phyloP scores from a whole-genome alignment of 1,140 invertebrate genomes.

The Brachionus asplanchnoidis region DNA sequence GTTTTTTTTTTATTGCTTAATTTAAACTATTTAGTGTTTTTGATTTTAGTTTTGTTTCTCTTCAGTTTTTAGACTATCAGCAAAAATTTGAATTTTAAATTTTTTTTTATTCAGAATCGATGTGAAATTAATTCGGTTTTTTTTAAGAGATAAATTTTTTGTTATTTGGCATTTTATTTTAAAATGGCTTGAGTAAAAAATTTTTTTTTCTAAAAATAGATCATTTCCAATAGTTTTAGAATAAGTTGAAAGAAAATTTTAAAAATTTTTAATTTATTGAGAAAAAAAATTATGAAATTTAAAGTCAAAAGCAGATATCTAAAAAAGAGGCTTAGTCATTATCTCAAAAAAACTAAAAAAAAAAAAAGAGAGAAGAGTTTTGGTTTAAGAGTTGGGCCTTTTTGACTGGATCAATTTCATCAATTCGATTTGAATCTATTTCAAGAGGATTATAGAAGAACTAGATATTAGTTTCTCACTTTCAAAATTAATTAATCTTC shows the following conservation, averaged over 20 bases:
- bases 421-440: neutral
- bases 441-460: neutral
- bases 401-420: neutral
- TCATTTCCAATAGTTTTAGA: no score
- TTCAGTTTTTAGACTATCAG: neutral
- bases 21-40: constrained; percentile 14
- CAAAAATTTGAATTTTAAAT: neutral
- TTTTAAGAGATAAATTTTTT: no score
- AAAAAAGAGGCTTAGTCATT: no score
- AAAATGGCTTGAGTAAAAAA: no score
- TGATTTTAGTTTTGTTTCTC: neutral
- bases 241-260: no score
- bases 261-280: no score
- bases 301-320: no score
- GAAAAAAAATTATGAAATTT: no score
- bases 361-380: neutral
- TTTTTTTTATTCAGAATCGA: neutral
- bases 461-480: constrained; percentile 16
- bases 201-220: no score
- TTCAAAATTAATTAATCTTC: constrained; percentile 35
- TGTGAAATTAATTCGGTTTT: constrained; percentile 9
- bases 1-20: neutral
- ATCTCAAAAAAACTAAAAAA: neutral
- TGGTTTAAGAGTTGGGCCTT: neutral
- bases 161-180: no score